These are phyloP conservation scores for Drosophila yakuba DNA, from an alignment of 1,140 invertebrate species.

Conservation along the genomic window DNA sequence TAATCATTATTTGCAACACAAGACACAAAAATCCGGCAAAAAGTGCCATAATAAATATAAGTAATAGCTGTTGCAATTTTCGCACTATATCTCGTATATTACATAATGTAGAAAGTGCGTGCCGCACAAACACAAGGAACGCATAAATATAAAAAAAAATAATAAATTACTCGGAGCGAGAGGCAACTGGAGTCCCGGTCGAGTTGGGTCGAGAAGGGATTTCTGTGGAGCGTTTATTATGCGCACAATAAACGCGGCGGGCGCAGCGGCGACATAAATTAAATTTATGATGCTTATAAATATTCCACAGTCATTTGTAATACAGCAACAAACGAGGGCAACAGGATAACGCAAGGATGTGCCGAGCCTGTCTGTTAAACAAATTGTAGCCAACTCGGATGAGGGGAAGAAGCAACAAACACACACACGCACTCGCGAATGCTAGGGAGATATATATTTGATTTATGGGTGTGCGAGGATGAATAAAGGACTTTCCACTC, in stretches of 20 bases:
- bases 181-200: constrained; percentile 24
- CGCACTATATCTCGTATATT: constrained; percentile 54
- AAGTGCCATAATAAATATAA: constrained; percentile 51
- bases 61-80: constrained; percentile 60
- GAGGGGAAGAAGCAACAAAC: constrained; percentile 34
- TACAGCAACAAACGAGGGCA: constrained; percentile 62
- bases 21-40: constrained; percentile 30
- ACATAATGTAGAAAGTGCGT: constrained; percentile 56
- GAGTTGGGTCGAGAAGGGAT: constrained; percentile 56
- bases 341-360: constrained; percentile 77
- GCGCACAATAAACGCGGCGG: constrained; percentile 77
- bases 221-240: constrained; percentile 82
- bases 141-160: constrained; percentile 32
- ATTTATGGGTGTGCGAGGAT: constrained; percentile 61
- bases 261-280: constrained; percentile 57
- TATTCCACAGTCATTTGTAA: constrained; percentile 76
- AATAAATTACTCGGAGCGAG: constrained; percentile 34
- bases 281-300: constrained; percentile 83
- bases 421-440: constrained; percentile 19
- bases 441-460: constrained; percentile 53
- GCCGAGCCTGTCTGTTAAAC: constrained; percentile 67
- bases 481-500: constrained; percentile 42
- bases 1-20: constrained; percentile 35
- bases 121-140: constrained; percentile 47
- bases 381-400: constrained; percentile 61